These are phyloP conservation scores for Spicauda simplicius DNA, from an alignment of 2,888 invertebrate genomes.

Conservation along the genomic window DNA sequence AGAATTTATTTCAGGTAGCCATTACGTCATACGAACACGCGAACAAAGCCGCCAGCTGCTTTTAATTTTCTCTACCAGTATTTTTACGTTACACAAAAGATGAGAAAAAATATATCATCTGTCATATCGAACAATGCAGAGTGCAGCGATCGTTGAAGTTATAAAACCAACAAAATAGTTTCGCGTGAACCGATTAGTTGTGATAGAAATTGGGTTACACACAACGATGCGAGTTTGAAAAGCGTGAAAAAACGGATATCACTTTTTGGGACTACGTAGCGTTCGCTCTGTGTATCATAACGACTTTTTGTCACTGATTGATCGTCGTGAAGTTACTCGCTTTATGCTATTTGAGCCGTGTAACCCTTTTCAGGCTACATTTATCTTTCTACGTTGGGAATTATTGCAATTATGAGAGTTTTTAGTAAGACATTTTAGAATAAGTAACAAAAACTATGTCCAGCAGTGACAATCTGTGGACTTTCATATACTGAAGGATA, in stretches of 20 bases:
- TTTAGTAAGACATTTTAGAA: no score
- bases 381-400: background rate
- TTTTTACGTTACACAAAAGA: slow-evolving; percentile 13
- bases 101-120: slow-evolving; percentile 18
- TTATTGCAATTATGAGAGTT: background rate
- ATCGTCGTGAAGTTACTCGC: background rate
- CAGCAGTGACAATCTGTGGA: no score
- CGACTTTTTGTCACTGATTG: background rate
- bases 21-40: slow-evolving; percentile 23
- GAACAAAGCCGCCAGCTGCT: slow-evolving; percentile 29
- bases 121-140: slow-evolving; percentile 9
- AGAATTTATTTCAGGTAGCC: slow-evolving; percentile 25
- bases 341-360: background rate
- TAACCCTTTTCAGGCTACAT: background rate
- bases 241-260: slow-evolving; percentile 3
- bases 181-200: slow-evolving; percentile 6
- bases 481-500: no score
- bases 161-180: slow-evolving; percentile 14
- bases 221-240: background rate
- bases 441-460: no score
- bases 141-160: background rate
- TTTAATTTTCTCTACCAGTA: background rate
- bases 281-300: background rate
- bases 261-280: background rate
- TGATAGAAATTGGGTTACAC: slow-evolving; percentile 4